Conservation (phyloP, 2,797 vertebrate genomes). For the Lates japonicus region DNA sequence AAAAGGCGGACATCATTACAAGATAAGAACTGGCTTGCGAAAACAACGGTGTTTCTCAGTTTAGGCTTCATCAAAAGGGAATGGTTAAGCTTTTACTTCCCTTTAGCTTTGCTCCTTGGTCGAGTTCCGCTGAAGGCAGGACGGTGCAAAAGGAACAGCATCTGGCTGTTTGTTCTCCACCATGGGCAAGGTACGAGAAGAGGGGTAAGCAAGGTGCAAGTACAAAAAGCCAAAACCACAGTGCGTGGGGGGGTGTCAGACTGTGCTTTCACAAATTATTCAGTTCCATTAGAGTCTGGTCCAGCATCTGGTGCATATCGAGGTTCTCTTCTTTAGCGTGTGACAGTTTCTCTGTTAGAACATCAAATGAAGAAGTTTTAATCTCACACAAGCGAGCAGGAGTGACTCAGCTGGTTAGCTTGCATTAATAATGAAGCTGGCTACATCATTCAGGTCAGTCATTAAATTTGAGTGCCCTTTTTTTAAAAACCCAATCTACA, state of each 20-base stretch:
- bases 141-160: slow-evolving; percentile 70
- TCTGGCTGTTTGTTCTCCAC: slow-evolving; percentile 73
- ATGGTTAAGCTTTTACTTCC: slow-evolving; percentile 61
- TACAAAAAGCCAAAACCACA: slow-evolving; percentile 80
- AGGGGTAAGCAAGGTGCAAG: slow-evolving; percentile 90
- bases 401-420: slow-evolving; percentile 56
- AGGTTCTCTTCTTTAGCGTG: slow-evolving; percentile 99
- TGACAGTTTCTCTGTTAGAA: slow-evolving; percentile 99
- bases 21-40: slow-evolving; percentile 63
- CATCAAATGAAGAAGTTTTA: slow-evolving; percentile 89
- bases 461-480: slow-evolving; percentile 14
- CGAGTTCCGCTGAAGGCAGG: slow-evolving; percentile 73
- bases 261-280: slow-evolving; percentile 97
- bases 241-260: slow-evolving; percentile 77
- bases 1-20: slow-evolving; percentile 74
- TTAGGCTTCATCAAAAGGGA: slow-evolving; percentile 66
- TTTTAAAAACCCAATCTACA: slow-evolving; percentile 2
- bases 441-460: slow-evolving; percentile 51
- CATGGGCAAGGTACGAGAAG: slow-evolving; percentile 57
- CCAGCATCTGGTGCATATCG: slow-evolving; percentile 99
- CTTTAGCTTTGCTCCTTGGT: slow-evolving; percentile 66
- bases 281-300: slow-evolving; percentile 99
- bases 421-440: slow-evolving; percentile 59
- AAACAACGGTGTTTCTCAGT: slow-evolving; percentile 66
- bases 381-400: slow-evolving; percentile 59